Conservation (phyloP, 1,140 invertebrate genomes). For the Ctenoplectra terminalis region DNA sequence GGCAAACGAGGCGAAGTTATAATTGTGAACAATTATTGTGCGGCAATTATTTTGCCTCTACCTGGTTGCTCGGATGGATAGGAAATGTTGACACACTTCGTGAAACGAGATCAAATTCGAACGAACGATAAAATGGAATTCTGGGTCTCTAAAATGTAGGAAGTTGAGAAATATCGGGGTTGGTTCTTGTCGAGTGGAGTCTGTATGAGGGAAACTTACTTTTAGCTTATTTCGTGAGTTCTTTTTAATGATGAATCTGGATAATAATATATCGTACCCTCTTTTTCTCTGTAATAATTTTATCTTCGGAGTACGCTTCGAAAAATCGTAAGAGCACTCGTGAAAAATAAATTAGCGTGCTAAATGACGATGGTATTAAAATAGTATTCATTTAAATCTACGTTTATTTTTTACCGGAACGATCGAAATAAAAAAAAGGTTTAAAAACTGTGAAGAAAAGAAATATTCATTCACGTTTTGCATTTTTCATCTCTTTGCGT, state of each 20-base stretch:
- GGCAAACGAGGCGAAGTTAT: slow-evolving; percentile 15
- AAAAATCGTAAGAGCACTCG: too few species aligned
- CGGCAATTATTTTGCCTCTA: slow-evolving; percentile 1
- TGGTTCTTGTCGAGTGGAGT: not conserved
- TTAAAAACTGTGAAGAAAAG: too few species aligned
- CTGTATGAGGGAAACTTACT: not conserved
- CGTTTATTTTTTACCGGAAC: too few species aligned
- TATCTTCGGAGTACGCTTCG: too few species aligned
- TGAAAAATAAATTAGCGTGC: too few species aligned
- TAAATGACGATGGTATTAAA: too few species aligned
- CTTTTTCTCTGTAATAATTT: too few species aligned
- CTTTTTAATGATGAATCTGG: not conserved
- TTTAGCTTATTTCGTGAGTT: not conserved
- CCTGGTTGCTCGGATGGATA: not conserved
- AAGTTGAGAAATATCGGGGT: not conserved
- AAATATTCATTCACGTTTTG: too few species aligned
- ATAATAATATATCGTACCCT: not conserved
- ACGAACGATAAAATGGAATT: not conserved
- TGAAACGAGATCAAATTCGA: not conserved
- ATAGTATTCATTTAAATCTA: too few species aligned
- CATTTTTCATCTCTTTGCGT: too few species aligned
- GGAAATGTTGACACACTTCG: slow-evolving; percentile 19
- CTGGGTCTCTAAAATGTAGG: not conserved
- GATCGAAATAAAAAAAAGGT: too few species aligned
- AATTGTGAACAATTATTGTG: slow-evolving; percentile 28